These are phyloP conservation scores for Trachymyrmex cornetzi DNA, from an alignment of 1,140 invertebrate genomes.

Conservation along the genomic window DNA sequence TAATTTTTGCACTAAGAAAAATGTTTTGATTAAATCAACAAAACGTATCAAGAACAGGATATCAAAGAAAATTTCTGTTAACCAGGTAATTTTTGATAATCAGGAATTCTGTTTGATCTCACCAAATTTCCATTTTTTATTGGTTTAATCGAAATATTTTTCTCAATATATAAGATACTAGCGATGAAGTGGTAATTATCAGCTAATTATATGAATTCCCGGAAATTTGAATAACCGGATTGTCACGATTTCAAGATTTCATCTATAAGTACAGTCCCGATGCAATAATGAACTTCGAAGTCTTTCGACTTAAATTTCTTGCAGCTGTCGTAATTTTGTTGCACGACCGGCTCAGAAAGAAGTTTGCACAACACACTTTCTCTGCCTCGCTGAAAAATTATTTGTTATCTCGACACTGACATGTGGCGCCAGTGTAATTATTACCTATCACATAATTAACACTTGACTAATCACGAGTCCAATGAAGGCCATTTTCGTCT, in stretches of 20 bases:
- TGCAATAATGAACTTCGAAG: not conserved
- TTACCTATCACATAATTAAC: conserved; percentile 32
- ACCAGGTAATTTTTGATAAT: no score
- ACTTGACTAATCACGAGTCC: conserved; percentile 24
- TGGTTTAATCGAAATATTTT: no score
- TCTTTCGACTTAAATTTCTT: not conserved
- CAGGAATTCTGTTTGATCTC: no score
- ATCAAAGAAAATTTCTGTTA: no score
- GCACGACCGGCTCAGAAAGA: not conserved
- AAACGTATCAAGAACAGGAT: no score
- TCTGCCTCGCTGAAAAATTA: conserved; percentile 17
- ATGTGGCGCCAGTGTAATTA: conserved; percentile 48
- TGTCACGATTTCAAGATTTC: conserved; percentile 1
- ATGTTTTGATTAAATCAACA: no score
- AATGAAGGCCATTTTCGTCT: conserved; percentile 4
- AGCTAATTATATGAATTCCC: not conserved
- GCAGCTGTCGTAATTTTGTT: not conserved
- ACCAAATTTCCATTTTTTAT: no score
- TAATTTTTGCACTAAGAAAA: not conserved
- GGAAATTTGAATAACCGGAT: not conserved
- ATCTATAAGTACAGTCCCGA: not conserved
- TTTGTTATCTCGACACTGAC: conserved; percentile 35
- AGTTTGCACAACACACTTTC: conserved; percentile 20
- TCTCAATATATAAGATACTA: no score
- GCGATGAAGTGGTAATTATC: not conserved